Evolutionary conservation across 2,797 vertebrate species (phyloP).

Genomic region (Acipenser ruthenus): DNA sequence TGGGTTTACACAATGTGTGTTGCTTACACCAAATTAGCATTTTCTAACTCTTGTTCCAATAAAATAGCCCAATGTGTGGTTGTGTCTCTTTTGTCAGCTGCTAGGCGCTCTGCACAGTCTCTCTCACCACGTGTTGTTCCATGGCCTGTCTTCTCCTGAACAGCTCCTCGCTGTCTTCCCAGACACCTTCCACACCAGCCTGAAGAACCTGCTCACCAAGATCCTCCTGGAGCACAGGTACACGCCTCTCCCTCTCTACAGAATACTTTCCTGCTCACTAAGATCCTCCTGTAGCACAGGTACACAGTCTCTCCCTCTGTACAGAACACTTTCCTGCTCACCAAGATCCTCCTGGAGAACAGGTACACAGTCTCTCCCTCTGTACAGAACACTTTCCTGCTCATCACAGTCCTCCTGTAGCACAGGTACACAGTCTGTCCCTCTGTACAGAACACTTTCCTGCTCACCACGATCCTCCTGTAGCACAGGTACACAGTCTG

Average conservation of each 20-base stretch:
- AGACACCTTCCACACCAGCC: constrained; percentile 79
- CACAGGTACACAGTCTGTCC: too few relatives aligned
- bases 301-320: constrained; percentile 64
- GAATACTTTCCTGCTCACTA: constrained; percentile 44
- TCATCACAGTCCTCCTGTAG: too few relatives aligned
- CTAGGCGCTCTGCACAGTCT: constrained; percentile 59
- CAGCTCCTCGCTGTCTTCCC: constrained; percentile 80
- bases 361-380: too few relatives aligned
- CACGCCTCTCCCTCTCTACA: constrained; percentile 49
- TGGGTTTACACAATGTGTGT: too few relatives aligned
- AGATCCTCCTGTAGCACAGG: too few relatives aligned
- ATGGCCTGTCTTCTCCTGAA: constrained; percentile 63
- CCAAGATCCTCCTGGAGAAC: constrained; percentile 29
- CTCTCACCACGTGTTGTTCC: constrained; percentile 57
- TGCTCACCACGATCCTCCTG: too few relatives aligned
- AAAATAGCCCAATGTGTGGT: too few relatives aligned
- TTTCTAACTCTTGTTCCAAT: too few relatives aligned
- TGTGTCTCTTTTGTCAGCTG: constrained; percentile 42
- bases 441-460: too few relatives aligned
- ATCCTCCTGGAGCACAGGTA: constrained; percentile 83
- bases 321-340: constrained; percentile 63
- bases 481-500: too few relatives aligned
- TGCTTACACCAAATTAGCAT: too few relatives aligned
- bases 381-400: too few relatives aligned
- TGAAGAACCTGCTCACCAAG: constrained; percentile 88